Evolutionary conservation across 37 sponge, comb jelly and placozoan species (phyloP).

Genomic region (Ephydatia muelleri): DNA sequence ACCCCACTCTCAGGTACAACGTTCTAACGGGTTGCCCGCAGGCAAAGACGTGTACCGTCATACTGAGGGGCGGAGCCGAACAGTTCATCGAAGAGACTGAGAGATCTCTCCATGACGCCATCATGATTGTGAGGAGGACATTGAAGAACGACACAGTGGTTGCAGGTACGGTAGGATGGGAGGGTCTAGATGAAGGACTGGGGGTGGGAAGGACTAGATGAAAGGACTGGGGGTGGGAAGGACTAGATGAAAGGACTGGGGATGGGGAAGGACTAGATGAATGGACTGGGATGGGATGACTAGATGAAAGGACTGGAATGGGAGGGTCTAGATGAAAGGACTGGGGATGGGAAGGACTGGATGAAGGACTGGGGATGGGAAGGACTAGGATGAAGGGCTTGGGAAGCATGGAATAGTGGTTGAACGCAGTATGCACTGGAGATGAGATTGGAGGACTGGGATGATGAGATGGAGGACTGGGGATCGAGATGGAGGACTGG

Average conservation of each 20-base stretch:
- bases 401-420: background rate
- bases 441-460: background rate
- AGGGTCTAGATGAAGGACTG: too few relatives aligned
- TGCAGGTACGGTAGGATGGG: slow-evolving; percentile 63
- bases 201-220: too few relatives aligned
- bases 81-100: slow-evolving; percentile 99
- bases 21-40: slow-evolving; percentile 93
- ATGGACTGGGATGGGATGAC: too few relatives aligned
- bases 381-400: background rate
- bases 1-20: slow-evolving; percentile 77
- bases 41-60: slow-evolving; percentile 97
- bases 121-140: slow-evolving; percentile 99
- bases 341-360: too few relatives aligned
- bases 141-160: slow-evolving; percentile 97
- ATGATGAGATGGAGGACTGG: background rate
- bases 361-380: too few relatives aligned
- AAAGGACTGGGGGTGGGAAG: too few relatives aligned
- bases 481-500: background rate
- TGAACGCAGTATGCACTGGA: background rate
- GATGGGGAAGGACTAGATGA: too few relatives aligned
- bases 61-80: slow-evolving; percentile 97
- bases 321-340: too few relatives aligned
- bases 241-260: too few relatives aligned
- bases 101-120: slow-evolving; percentile 99
- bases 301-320: too few relatives aligned